Conservation (phyloP, 2,888 invertebrate genomes). For the Agonopterix subpropinquella region DNA sequence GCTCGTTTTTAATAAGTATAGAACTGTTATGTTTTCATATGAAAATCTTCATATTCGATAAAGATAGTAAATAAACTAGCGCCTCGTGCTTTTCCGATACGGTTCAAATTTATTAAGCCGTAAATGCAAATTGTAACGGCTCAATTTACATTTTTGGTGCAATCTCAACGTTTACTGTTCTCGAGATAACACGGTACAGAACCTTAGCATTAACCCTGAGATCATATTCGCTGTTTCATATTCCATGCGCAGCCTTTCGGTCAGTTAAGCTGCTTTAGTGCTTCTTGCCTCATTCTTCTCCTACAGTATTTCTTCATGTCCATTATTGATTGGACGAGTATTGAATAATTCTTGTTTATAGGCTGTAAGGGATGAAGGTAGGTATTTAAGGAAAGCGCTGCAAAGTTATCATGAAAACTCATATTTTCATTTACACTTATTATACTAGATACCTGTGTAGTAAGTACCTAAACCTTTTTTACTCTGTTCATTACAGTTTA, state of each 20-base stretch:
- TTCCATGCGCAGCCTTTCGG: conserved; percentile 19
- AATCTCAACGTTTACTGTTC: background rate
- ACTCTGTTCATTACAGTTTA: too few species aligned
- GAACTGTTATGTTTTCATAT: background rate
- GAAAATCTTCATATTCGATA: background rate
- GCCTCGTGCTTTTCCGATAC: background rate
- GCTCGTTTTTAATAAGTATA: too few species aligned
- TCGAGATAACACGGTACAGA: background rate
- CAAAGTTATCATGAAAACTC: too few species aligned
- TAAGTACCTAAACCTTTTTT: too few species aligned
- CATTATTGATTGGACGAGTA: too few species aligned
- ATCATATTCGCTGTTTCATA: conserved; percentile 31
- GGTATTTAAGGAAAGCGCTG: too few species aligned
- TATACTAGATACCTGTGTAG: too few species aligned
- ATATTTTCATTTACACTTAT: too few species aligned
- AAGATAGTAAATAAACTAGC: background rate
- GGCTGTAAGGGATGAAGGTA: too few species aligned
- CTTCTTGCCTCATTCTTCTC: conserved; percentile 5
- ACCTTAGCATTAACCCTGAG: conserved; percentile 17
- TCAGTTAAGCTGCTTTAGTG: conserved; percentile 17
- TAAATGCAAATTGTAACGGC: conserved; percentile 2
- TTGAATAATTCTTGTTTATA: too few species aligned
- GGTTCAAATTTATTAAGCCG: background rate
- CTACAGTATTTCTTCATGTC: too few species aligned
- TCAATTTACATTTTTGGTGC: conserved; percentile 2